These are phyloP conservation scores for Heliothis virescens DNA, from an alignment of 1,140 invertebrate genomes.

Conservation along the genomic window DNA sequence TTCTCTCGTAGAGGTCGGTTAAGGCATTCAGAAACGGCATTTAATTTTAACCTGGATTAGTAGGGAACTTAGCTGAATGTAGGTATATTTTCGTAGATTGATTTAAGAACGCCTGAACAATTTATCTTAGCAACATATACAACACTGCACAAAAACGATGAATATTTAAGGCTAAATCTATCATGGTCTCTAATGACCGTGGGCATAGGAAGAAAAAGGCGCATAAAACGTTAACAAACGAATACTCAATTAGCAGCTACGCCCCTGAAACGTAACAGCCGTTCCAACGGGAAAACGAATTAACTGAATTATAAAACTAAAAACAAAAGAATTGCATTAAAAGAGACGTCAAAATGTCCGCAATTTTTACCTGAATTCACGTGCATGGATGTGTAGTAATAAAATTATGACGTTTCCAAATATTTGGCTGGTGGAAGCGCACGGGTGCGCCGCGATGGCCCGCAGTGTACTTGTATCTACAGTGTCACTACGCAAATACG, in stretches of 20 bases:
- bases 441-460: slow-evolving; percentile 26
- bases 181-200: too few relatives aligned
- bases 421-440: slow-evolving; percentile 25
- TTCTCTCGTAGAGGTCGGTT: too few relatives aligned
- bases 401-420: slow-evolving; percentile 33
- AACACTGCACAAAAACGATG: too few relatives aligned
- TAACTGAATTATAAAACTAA: slow-evolving; percentile 7
- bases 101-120: background rate
- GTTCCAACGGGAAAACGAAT: background rate
- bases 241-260: background rate
- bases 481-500: background rate
- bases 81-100: too few relatives aligned
- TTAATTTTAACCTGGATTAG: too few relatives aligned
- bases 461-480: slow-evolving; percentile 26
- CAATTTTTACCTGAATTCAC: slow-evolving; percentile 19
- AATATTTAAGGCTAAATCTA: background rate
- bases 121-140: background rate
- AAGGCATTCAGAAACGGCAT: background rate
- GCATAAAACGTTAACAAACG: background rate
- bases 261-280: slow-evolving; percentile 10
- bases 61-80: too few relatives aligned
- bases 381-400: slow-evolving; percentile 26
- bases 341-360: background rate
- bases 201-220: too few relatives aligned
- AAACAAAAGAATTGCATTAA: slow-evolving; percentile 10